Evolutionary conservation across 2,888 invertebrate species (phyloP), one percentile per base, ranked within the genome.

Genomic region (Lasius platythorax): DNA sequence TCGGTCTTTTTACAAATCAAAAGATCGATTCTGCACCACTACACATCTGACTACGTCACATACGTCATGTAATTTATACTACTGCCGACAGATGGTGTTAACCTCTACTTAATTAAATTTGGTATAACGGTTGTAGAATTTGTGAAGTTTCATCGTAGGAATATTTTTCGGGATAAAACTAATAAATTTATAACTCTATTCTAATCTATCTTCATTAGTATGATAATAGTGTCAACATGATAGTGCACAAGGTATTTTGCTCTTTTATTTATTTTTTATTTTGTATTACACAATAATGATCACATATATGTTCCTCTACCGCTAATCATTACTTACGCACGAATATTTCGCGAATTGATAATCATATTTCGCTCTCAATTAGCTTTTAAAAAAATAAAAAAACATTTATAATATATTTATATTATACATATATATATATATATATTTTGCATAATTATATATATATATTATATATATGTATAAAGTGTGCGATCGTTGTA

Each of bases 1-100:
- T 70, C 43, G 15, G 43, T 30, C 18, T 30, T 78, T 78, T 67
- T 78, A 67, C 40, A 40, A 78, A 68, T 67, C 40, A 15, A 40
- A 67, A 56, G 40, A 78, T 78, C 56, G 68, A 78, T 68, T 78
- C 53, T 56, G n/a, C 37, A 67, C n/a, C n/a, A n/a, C 53, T 37
- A 53, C 33, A 40, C 28, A n/a, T 11, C 4, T 9, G 5, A 3
- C n/a, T 46, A 18, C 56, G 6, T 76, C 28, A n/a, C n/a, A 0
- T 3, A n/a, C 28, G 53, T 40, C 12, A 18, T 18, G 12, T 66
- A 50, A 50, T 28, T 76, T 28, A 15, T 23, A 18, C 28, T 15
- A 28, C 9, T 40, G 8, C 53, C 76, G n/a, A 53, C 50, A 66
- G 76, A 18, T 67, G 40, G 53, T 12, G 18, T 28, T 30, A 61